Conservation (phyloP, 2,113 vertebrate genomes). For the Antechinus stuartii region DNA sequence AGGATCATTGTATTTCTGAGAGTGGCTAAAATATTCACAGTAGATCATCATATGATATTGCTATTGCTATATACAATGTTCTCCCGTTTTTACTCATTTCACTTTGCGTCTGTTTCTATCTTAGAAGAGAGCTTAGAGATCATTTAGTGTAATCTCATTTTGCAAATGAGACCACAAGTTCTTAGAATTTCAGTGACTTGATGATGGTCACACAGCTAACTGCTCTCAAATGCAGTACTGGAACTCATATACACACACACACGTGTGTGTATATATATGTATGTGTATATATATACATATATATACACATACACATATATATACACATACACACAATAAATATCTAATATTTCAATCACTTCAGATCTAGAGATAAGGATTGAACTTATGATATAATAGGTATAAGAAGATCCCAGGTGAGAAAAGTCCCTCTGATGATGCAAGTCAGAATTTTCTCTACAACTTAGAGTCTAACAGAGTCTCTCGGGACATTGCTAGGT, state of each 20-base stretch:
- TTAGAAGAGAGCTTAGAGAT: neutral
- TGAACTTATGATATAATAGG: neutral
- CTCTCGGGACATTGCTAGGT: neutral
- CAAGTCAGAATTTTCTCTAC: neutral
- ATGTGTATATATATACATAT: too few relatives aligned
- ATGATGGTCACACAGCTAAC: neutral
- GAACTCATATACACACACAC: neutral
- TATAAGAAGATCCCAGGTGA: neutral
- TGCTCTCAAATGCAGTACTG: neutral
- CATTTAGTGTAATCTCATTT: neutral
- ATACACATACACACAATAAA: too few relatives aligned
- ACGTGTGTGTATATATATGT: too few relatives aligned
- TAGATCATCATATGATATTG: neutral
- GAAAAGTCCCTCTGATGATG: neutral
- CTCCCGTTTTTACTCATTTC: neutral
- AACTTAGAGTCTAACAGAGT: neutral
- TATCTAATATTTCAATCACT: neutral
- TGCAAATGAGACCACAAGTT: neutral
- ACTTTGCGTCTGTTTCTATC: neutral
- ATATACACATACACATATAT: too few relatives aligned
- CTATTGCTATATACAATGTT: neutral
- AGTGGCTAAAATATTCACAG: neutral
- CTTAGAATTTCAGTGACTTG: neutral
- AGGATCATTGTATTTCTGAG: neutral
- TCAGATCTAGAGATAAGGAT: neutral